Conservation (phyloP, 2,888 invertebrate species). For the Scaptomyza cyrtandrae region DNA sequence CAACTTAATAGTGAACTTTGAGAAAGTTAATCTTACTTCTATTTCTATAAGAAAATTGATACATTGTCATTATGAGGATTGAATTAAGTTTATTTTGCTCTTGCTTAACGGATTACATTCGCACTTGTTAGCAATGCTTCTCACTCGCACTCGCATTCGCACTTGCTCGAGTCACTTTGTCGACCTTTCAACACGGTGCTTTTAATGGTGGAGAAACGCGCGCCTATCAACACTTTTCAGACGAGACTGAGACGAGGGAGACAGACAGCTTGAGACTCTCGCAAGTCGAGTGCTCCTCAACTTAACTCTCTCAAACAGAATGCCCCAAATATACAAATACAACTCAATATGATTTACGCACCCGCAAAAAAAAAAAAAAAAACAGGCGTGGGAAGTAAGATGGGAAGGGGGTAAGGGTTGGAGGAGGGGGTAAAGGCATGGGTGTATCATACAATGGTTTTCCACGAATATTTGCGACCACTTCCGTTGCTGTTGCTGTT, state of each 20-base stretch:
- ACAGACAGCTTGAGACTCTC: conserved; percentile 17
- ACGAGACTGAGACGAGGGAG: too few species aligned
- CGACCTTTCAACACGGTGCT: neutral
- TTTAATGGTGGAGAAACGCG: neutral
- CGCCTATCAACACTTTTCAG: conserved; percentile 3
- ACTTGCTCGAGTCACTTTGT: neutral
- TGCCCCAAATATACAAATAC: neutral
- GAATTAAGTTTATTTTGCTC: conserved; percentile 8
- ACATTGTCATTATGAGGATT: neutral
- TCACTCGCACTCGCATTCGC: conserved; percentile 5
- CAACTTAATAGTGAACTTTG: too few species aligned
- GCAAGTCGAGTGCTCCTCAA: neutral
- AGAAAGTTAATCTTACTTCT: too few species aligned
- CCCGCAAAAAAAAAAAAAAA: conserved; percentile 1
- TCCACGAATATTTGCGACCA: conserved; percentile 69
- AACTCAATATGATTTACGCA: conserved; percentile 48
- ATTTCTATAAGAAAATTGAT: conserved; percentile 3
- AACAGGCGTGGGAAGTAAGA: neutral
- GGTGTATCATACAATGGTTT: conserved; percentile 47
- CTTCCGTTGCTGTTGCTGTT: conserved; percentile 43
- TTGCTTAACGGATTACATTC: conserved; percentile 26
- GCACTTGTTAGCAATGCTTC: conserved; percentile 43
- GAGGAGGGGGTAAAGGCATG: neutral
- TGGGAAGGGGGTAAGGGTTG: too few species aligned
- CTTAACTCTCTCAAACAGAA: conserved; percentile 5